Conservation (phyloP, 2,797 vertebrate species). For the Sebastiscus tertius region DNA sequence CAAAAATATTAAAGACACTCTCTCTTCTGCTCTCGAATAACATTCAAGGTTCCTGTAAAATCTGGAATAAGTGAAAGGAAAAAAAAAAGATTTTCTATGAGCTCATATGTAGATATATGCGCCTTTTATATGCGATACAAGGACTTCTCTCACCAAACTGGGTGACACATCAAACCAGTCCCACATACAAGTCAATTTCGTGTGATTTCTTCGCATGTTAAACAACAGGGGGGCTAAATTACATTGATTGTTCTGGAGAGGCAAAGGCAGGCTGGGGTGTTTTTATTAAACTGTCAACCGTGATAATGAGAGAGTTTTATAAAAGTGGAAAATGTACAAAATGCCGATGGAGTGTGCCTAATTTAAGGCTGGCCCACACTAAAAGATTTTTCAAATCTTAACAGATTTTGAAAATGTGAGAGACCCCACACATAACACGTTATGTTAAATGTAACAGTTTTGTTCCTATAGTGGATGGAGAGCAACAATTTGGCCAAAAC, state of each 20-base stretch:
- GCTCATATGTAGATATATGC: background rate
- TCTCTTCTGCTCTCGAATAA: background rate
- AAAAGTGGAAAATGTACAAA: background rate
- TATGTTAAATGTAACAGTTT: too few relatives aligned
- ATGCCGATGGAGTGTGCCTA: background rate
- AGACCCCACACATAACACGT: too few relatives aligned
- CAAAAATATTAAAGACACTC: conserved; percentile 18
- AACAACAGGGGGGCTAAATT: conserved; percentile 8
- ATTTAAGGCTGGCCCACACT: background rate
- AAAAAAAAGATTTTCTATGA: background rate
- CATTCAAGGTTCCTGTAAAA: background rate
- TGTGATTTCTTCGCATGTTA: background rate
- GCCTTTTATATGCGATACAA: background rate
- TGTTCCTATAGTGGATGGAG: too few relatives aligned
- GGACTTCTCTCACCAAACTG: background rate
- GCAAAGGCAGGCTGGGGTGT: background rate
- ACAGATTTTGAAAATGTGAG: too few relatives aligned
- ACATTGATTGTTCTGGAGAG: background rate
- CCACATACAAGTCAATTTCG: background rate
- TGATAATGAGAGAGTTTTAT: conserved; percentile 26
- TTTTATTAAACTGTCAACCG: background rate
- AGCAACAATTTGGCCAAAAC: too few relatives aligned
- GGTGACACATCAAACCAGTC: background rate
- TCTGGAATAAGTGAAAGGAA: background rate
- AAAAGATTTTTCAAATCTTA: too few relatives aligned